Evolutionary conservation across 2,888 invertebrate genomes (phyloP).

Genomic region (Anarsia innoxiella): DNA sequence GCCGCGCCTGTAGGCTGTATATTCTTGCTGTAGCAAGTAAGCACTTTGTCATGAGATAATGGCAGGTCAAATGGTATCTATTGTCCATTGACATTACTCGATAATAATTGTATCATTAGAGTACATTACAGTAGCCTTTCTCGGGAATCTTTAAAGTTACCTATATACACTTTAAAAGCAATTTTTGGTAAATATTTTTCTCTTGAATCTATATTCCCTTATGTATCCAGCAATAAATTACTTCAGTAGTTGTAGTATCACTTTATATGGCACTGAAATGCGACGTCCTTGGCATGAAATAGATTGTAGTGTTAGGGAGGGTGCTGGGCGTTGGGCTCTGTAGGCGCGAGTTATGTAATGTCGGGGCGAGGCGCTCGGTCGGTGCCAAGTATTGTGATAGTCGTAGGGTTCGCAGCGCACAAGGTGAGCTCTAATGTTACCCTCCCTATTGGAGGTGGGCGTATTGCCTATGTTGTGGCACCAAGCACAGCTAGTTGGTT

Average conservation of each 20-base stretch:
- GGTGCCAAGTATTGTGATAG: slow-evolving; percentile 47
- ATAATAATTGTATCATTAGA: slow-evolving; percentile 76
- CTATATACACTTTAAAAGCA: slow-evolving; percentile 71
- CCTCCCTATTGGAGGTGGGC: slow-evolving; percentile 76
- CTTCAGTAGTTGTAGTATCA: slow-evolving; percentile 69
- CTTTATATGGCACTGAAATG: slow-evolving; percentile 47
- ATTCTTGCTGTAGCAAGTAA: slow-evolving; percentile 69
- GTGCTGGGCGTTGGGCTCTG: slow-evolving; percentile 6
- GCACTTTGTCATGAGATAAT: slow-evolving; percentile 64
- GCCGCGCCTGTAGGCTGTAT: slow-evolving; percentile 57
- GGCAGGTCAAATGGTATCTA: slow-evolving; percentile 72
- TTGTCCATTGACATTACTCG: slow-evolving; percentile 74
- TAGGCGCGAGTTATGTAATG: too few species aligned
- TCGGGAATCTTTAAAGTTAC: slow-evolving; percentile 73
- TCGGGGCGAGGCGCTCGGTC: slow-evolving; percentile 15
- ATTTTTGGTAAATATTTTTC: slow-evolving; percentile 74
- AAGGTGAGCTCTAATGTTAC: slow-evolving; percentile 73
- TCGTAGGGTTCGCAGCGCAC: slow-evolving; percentile 73
- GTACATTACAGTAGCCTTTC: slow-evolving; percentile 75
- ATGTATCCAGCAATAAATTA: slow-evolving; percentile 75
- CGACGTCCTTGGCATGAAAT: slow-evolving; percentile 25
- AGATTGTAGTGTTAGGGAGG: neutral
- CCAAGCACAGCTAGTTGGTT: slow-evolving; percentile 67
- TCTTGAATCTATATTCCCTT: slow-evolving; percentile 73
- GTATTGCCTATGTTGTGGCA: slow-evolving; percentile 72